Evolutionary conservation across 2,888 invertebrate genomes (phyloP), one percentile per base, ranked within the genome.

Genomic region (Timema cristinae): DNA sequence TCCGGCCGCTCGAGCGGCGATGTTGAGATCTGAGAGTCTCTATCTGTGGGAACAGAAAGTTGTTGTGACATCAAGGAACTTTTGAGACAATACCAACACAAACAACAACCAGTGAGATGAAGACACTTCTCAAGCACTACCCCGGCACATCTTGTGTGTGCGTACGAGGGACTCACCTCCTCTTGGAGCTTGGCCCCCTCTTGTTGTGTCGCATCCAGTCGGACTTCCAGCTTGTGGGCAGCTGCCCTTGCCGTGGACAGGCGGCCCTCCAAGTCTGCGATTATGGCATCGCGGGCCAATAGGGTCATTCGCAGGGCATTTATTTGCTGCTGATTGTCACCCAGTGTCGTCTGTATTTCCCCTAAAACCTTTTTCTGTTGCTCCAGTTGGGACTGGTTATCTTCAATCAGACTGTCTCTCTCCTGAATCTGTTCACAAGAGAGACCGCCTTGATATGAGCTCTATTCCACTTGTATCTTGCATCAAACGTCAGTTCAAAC

Each of bases 301-400:
- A 85, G 76, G 0, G 84, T 81, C 16, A 78, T 70, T 72, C 83
- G 81, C 59, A 84, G 79, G 70, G 83, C 83, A 71, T 84, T 83
- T 7, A 84, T 80, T 75, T 84, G 84, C 72, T 82, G 82, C 76
- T 83, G 83, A 67, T 84, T 81, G 74, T 83, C 83, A 56, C 85
- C 84, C 47, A 79, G 73, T 2, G 78, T 78, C 68, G 78, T 79
- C 68, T 79, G 78, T 47, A 78, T 79, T 72, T 79, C 79, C n/a
- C 78, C 78, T 48, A 79, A 73, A 11, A 79, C 77, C 68, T 77
- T 78, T 68, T 78, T 77, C 68, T 79, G 78, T 68, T 77, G 77
- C 56, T 79, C 78, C 13, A 78, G 73, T 67, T 78, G 77, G 32
- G 72, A 75, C 68, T 76, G 75, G 69, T 77, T 77, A 67, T 78